Percentiles rank a stretch among this genome's conserved stretches.
These are phyloP conservation scores for Trematocara zebra DNA, from an alignment of 2,113 vertebrate genomes.

Conservation along the genomic window DNA sequence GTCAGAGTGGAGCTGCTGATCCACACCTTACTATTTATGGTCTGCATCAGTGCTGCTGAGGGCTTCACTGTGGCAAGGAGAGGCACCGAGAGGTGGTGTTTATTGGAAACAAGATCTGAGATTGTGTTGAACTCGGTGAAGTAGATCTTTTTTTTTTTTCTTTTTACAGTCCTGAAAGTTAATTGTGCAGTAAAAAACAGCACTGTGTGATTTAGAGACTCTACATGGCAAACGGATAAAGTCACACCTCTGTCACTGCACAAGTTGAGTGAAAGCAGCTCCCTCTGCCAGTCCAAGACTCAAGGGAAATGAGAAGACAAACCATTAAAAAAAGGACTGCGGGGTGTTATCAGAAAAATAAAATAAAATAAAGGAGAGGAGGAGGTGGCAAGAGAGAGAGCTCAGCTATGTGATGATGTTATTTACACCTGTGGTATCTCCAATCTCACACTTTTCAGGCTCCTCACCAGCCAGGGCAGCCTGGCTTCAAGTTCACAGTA, in stretches of 20 bases:
- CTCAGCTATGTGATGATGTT: not conserved
- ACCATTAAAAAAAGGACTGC: not conserved
- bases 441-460: constrained; percentile 67
- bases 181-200: not conserved
- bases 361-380: not conserved
- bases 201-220: not conserved
- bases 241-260: constrained; percentile 26
- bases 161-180: not conserved
- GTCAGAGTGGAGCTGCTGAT: constrained; percentile 34
- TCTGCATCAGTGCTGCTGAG: not conserved
- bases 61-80: not conserved
- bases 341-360: not conserved
- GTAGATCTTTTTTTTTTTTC: not conserved
- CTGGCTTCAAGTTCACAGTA: constrained; percentile 93
- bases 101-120: constrained; percentile 3
- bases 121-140: not conserved
- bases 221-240: constrained; percentile 20
- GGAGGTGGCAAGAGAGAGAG: not conserved
- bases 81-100: constrained; percentile 13
- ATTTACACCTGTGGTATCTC: constrained; percentile 31
- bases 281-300: constrained; percentile 12
- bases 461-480: constrained; percentile 91
- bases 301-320: constrained; percentile 36
- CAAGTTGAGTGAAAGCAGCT: constrained; percentile 41
- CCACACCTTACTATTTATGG: constrained; percentile 59